These are phyloP conservation scores for Saguinus imperator DNA, from an alignment of 2,113 vertebrate species.

Conservation along the genomic window DNA sequence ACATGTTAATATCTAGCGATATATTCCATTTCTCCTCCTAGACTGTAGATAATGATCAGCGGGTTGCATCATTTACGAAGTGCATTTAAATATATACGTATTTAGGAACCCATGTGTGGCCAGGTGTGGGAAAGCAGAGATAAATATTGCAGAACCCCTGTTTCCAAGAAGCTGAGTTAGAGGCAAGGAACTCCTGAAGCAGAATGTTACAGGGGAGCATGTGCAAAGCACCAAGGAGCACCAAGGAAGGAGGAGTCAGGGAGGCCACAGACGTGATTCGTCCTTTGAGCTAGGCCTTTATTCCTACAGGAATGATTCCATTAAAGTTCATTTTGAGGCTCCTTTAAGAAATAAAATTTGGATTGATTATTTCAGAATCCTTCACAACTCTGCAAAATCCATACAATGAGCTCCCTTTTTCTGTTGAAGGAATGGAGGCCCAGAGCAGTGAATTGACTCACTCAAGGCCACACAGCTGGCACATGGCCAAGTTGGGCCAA, in stretches of 20 bases:
- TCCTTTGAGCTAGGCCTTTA: neutral
- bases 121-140: neutral
- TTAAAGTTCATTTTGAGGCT: neutral
- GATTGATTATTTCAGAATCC: neutral
- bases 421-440: neutral
- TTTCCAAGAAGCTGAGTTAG: neutral
- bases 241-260: neutral
- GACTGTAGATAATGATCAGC: neutral
- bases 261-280: neutral
- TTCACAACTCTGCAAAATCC: neutral
- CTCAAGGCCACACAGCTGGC: neutral
- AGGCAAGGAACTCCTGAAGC: neutral
- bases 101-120: neutral
- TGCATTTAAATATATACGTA: neutral
- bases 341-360: neutral
- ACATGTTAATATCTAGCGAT: no score
- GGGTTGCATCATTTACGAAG: neutral
- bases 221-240: fast-evolving
- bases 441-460: conserved; percentile 26
- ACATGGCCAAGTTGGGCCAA: neutral
- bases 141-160: neutral
- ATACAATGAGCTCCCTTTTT: neutral
- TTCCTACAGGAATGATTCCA: neutral
- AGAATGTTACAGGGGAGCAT: neutral
- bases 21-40: no score